These are phyloP conservation scores for Aleiodes leptofemur DNA, from an alignment of 2,888 invertebrate species.

Conservation along the genomic window DNA sequence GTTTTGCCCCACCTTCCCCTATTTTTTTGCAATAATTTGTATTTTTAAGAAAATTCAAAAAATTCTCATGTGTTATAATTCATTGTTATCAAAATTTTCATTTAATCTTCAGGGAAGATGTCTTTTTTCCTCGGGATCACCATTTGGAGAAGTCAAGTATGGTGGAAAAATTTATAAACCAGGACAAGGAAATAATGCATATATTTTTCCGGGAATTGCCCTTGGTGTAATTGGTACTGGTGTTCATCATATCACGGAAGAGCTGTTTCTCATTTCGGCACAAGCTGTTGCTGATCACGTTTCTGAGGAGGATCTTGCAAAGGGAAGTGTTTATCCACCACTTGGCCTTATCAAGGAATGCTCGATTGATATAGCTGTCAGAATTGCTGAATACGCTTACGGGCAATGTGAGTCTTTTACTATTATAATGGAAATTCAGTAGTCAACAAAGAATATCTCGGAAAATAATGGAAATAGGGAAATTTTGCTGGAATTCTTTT, in stretches of 20 bases:
- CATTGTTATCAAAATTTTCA: not conserved
- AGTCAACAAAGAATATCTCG: too few relatives aligned
- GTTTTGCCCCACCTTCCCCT: too few relatives aligned
- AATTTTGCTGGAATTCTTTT: not conserved
- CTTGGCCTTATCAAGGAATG: slow-evolving; percentile 89
- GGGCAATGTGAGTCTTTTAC: slow-evolving; percentile 81
- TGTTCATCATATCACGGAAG: slow-evolving; percentile 94
- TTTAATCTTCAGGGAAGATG: slow-evolving; percentile 85
- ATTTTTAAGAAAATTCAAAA: too few relatives aligned
- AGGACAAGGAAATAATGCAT: slow-evolving; percentile 98
- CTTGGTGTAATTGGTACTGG: slow-evolving; percentile 95
- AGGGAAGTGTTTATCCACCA: slow-evolving; percentile 96
- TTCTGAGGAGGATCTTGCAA: slow-evolving; percentile 85
- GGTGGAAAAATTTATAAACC: slow-evolving; percentile 89
- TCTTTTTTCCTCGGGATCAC: slow-evolving; percentile 97
- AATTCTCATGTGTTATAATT: too few relatives aligned
- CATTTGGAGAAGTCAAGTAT: slow-evolving; percentile 90
- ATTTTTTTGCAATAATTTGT: too few relatives aligned
- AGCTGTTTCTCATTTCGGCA: slow-evolving; percentile 96
- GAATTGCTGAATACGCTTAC: slow-evolving; percentile 93
- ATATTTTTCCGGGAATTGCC: slow-evolving; percentile 97
- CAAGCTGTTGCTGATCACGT: slow-evolving; percentile 91
- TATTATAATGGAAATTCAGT: not conserved
- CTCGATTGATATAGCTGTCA: slow-evolving; percentile 92
- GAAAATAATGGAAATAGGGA: not conserved